A percentile compares a stretch with the other conserved stretches of the same genome.
phyloP scores from a whole-genome alignment of 2,113 vertebrate genomes.

The Tragulus kanchil region DNA sequence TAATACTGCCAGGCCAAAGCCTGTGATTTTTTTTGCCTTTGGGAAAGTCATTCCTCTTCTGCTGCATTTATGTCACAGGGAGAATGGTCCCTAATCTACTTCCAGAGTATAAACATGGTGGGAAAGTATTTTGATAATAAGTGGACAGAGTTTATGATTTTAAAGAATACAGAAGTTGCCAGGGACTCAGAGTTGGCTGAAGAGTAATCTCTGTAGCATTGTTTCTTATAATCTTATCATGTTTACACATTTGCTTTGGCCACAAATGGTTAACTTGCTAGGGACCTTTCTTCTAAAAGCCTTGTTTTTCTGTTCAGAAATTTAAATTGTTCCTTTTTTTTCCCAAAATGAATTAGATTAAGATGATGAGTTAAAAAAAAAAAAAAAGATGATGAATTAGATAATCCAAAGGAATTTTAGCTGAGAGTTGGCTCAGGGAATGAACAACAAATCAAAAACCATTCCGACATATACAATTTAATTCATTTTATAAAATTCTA shows the following conservation, averaged over 20 bases:
- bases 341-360: not conserved
- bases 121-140: constrained; percentile 35
- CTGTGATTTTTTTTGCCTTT: constrained; percentile 41
- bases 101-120: constrained; percentile 11
- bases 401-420: constrained; percentile 55
- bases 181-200: not conserved
- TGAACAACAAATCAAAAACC: constrained; percentile 2
- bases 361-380: constrained; percentile 39
- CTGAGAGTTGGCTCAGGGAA: constrained; percentile 46
- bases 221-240: constrained; percentile 40
- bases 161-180: constrained; percentile 9
- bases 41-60: not conserved
- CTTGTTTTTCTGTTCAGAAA: constrained; percentile 47
- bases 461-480: constrained; percentile 19
- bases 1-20: constrained; percentile 16
- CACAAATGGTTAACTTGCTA: constrained; percentile 48
- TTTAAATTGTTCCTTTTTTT: not conserved
- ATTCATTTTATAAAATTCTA: constrained; percentile 31
- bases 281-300: constrained; percentile 28
- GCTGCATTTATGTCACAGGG: not conserved
- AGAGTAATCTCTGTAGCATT: not conserved
- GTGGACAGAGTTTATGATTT: constrained; percentile 16
- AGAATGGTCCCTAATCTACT: constrained; percentile 11
- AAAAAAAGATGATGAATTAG: constrained; percentile 43
- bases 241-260: constrained; percentile 27